Conservation (phyloP, 2,888 invertebrate genomes). For the Drosophila pegasa region DNA sequence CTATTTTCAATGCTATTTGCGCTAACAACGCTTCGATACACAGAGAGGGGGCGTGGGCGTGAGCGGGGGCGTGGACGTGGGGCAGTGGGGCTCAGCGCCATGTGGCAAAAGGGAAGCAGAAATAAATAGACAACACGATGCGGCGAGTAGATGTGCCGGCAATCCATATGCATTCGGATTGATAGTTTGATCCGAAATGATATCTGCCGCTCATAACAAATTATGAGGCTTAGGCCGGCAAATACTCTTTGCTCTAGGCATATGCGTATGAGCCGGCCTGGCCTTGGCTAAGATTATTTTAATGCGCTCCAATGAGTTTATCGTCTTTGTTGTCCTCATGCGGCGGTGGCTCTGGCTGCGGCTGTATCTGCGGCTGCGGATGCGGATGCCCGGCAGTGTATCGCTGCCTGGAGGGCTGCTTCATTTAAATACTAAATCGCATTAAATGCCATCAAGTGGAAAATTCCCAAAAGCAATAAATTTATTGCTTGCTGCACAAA, state of each 20-base stretch:
- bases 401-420: slow-evolving; percentile 52
- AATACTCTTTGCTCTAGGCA: slow-evolving; percentile 32
- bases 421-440: slow-evolving; percentile 80
- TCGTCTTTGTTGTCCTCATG: slow-evolving; percentile 66
- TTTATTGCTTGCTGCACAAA: slow-evolving; percentile 66
- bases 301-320: slow-evolving; percentile 69
- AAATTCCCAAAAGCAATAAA: slow-evolving; percentile 80
- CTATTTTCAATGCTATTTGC: slow-evolving; percentile 53
- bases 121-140: slow-evolving; percentile 1
- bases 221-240: slow-evolving; percentile 47
- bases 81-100: neutral
- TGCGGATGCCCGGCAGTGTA: slow-evolving; percentile 15
- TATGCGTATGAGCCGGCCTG: slow-evolving; percentile 17
- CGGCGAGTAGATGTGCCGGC: neutral
- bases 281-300: slow-evolving; percentile 70
- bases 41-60: slow-evolving; percentile 11
- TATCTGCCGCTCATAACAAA: slow-evolving; percentile 40
- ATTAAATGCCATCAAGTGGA: slow-evolving; percentile 81
- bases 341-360: slow-evolving; percentile 20
- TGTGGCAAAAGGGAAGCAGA: slow-evolving; percentile 5
- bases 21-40: slow-evolving; percentile 34
- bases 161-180: slow-evolving; percentile 9
- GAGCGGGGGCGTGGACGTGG: neutral
- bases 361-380: slow-evolving; percentile 1
- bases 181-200: slow-evolving; percentile 33